Percentiles rank a stretch among this genome's conserved stretches.
Evolutionary conservation across 2,797 vertebrate species (phyloP).

Genomic region (Chelmon rostratus): DNA sequence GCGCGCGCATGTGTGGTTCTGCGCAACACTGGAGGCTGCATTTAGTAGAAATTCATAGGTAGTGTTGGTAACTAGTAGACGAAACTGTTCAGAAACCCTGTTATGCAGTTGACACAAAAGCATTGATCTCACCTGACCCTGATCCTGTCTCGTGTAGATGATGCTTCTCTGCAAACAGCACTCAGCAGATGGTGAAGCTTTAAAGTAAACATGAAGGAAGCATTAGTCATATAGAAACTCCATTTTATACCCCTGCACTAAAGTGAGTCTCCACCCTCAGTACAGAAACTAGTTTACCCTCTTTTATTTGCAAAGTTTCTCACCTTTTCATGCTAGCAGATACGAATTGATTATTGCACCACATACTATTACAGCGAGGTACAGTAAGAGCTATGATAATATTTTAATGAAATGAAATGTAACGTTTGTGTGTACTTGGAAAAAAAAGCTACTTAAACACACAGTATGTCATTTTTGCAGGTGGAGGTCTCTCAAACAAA

Average conservation of each 20-base stretch:
- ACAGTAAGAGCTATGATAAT: background rate
- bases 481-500: no score
- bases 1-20: slow-evolving; percentile 40
- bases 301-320: background rate
- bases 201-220: slow-evolving; percentile 44
- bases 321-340: background rate
- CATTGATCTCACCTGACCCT: slow-evolving; percentile 18
- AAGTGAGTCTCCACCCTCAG: slow-evolving; percentile 10
- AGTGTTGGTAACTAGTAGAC: background rate
- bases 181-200: slow-evolving; percentile 34
- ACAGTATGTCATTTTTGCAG: no score
- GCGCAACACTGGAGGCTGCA: slow-evolving; percentile 5
- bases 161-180: slow-evolving; percentile 33
- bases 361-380: no score
- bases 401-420: background rate
- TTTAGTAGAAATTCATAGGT: slow-evolving; percentile 17
- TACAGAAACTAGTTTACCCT: background rate
- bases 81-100: slow-evolving; percentile 1
- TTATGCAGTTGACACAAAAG: background rate
- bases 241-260: slow-evolving; percentile 2
- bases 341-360: background rate
- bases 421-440: background rate
- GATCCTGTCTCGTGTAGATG: slow-evolving; percentile 21
- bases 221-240: slow-evolving; percentile 23
- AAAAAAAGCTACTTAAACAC: background rate